Evolutionary conservation across 1,140 invertebrate species (phyloP).

Genomic region (Heliconius nattereri): DNA sequence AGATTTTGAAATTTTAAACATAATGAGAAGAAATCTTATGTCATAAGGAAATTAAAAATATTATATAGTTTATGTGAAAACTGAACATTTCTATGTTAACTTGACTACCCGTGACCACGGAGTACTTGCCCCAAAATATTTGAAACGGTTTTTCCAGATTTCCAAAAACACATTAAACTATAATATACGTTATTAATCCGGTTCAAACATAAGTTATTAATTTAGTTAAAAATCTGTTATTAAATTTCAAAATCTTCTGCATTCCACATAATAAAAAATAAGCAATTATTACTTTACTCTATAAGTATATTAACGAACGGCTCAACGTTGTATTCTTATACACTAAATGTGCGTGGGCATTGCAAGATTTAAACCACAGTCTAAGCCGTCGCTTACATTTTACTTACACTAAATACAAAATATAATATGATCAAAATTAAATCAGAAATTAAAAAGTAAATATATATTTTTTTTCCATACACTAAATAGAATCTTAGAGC

Average conservation of each 20-base stretch:
- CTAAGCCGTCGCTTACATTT: slow-evolving; percentile 53
- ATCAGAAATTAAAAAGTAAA: slow-evolving; percentile 14
- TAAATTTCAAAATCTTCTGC: not conserved
- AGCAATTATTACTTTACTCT: not conserved
- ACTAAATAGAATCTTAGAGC: slow-evolving; percentile 11
- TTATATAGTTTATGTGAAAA: no score
- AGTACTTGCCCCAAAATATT: no score
- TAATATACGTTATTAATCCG: no score
- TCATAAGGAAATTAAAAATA: no score
- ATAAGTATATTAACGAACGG: not conserved
- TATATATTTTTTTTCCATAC: slow-evolving; percentile 19
- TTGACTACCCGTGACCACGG: no score
- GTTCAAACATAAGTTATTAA: no score
- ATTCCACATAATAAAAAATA: not conserved
- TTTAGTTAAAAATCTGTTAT: no score
- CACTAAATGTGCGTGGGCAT: slow-evolving; percentile 64
- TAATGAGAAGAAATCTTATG: not conserved
- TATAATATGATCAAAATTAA: not conserved
- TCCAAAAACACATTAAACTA: no score
- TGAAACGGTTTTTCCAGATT: no score
- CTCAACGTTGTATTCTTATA: slow-evolving; percentile 14
- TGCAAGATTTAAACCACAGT: slow-evolving; percentile 64
- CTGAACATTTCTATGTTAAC: no score
- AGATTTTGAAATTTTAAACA: not conserved
- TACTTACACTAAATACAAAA: slow-evolving; percentile 23